Base-by-base conservation (phyloP, 92 coral and sea anemone species). In the Virgularia gustaviana region DNA sequence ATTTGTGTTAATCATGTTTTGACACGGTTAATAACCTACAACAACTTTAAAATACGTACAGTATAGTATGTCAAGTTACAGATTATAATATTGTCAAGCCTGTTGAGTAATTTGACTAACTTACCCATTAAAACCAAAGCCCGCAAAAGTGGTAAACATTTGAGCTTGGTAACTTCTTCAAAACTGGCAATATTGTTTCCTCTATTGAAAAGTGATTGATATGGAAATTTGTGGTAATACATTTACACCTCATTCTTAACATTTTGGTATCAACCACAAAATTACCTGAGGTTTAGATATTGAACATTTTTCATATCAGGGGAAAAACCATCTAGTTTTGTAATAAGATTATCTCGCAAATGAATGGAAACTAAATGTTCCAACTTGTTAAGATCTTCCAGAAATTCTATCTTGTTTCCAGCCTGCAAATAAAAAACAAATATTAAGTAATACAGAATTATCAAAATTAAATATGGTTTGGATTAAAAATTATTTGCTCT, bases 121-220 rank as follows among this genome's bases (percentile, higher is more conserved):
- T 73, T 74, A 89, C 96, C 98, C 98, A 92, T 89, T n/a, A 92
- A 75, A 4, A 92, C 83, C 30, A 92, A 66, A 30, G 98, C 98
- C 74, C 98, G 86, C 2, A 92, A 65, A 38, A 92, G 59, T 1
- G 98, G 98, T 6, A 92, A 72, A 43, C 89, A 89, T 44, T 89
- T 89, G 11, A 92, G 81, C 70, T 92, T 92, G 59, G 72, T 74
- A 19, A 88, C 76, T 75, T 92, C 98, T 58, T 92, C 89, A 43
- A 89, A 75, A 71, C 85, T 86, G 32, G 89, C 37, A 42, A 92
- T 75, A 73, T 84, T 89, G 77, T 92, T 92, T 4, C 98, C 98
- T 70, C 98, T 88, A 57, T 34, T 61, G 32, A 61, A 20, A n/a
- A n/a, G n/a, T n/a, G n/a, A n/a, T n/a, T n/a, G n/a, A n/a, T n/a